Percentiles rank a stretch among this genome's conserved stretches.
Evolutionary conservation across 2,113 vertebrate species (phyloP).

Genomic region (Lethenteron reissneri): DNA sequence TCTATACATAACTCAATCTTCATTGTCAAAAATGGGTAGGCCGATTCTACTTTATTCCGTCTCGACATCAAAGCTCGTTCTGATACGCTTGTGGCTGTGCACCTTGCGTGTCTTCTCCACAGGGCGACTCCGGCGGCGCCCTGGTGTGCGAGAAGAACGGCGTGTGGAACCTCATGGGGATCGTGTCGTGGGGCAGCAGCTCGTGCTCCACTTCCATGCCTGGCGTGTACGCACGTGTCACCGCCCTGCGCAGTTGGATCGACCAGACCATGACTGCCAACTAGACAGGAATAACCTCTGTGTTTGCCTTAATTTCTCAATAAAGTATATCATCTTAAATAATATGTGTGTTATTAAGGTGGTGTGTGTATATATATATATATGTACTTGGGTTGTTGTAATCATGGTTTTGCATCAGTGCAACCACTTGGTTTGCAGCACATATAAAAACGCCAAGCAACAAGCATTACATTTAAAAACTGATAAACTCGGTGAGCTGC

Average conservation of each 20-base stretch:
- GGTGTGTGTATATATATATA: too few relatives aligned
- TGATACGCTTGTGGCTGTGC: background rate
- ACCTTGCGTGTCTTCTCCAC: slow-evolving; percentile 6
- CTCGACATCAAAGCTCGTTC: background rate
- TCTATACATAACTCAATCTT: background rate
- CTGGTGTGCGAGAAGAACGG: slow-evolving; percentile 25
- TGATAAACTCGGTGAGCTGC: too few relatives aligned
- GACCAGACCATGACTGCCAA: slow-evolving; percentile 11
- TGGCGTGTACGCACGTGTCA: slow-evolving; percentile 49
- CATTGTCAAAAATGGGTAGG: background rate
- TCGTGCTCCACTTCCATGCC: slow-evolving; percentile 71
- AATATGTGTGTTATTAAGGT: too few relatives aligned
- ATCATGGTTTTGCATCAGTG: too few relatives aligned
- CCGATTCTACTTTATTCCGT: background rate
- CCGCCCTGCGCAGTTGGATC: slow-evolving; percentile 48
- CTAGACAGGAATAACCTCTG: background rate
- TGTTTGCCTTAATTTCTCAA: too few relatives aligned
- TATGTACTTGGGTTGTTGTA: too few relatives aligned
- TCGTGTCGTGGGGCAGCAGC: slow-evolving; percentile 87
- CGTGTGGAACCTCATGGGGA: slow-evolving; percentile 45
- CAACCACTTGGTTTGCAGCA: too few relatives aligned
- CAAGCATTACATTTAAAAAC: too few relatives aligned
- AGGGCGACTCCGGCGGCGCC: slow-evolving; percentile 83
- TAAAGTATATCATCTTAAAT: too few relatives aligned
- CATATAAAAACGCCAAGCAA: too few relatives aligned